Evolutionary conservation across 1,140 invertebrate genomes (phyloP), one percentile per base, ranked within the genome.

Genomic region (Belonocnema kinseyi): DNA sequence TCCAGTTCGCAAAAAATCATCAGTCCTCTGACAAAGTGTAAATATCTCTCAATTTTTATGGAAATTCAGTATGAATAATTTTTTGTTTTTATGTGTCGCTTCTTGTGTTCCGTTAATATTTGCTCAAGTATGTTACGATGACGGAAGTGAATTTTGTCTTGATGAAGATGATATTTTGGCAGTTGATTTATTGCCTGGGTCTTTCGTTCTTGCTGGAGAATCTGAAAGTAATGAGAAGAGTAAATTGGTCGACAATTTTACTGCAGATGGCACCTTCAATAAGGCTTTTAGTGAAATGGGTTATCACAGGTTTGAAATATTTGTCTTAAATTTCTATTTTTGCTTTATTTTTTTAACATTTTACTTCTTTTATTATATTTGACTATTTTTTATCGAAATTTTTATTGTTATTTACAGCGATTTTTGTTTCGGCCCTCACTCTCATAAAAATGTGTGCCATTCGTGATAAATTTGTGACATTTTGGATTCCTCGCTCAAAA

Each of bases 101-200:
- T 46, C 40, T 75, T 40, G 54, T 77, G 11, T 50, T 53, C 50
- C 11, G 0, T 46, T 13, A 51, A 74, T 84, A 17, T 56, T 16
- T 8, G 11, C 71, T 0, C 80, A 88, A 26, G 80, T 89, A 19
- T 92, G 91, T 75, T 91, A 88, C 75, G 87, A 90, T 71, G 90
- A 92, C 21, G 90, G 90, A 6, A 91, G 87, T 66, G 90, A 91
- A 75, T 91, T 90, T 72, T 92, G 91, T 50, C 88, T 94, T 46
- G 92, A 93, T 87, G 86, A 93, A 6, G 90, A 94, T 72, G 94
- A 95, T 84, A 93, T 95, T 81, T 85, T 95, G 21, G 92, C 93
- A 0, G 91, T 89, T 2, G 93, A 94, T 88, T 90, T 93, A 66
- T 92, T 95, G 86, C 94, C 94, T 0, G 93, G 93, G 3, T 92